These are phyloP conservation scores for Papilio demoleus DNA, from an alignment of 2,888 invertebrate species.

Conservation along the genomic window DNA sequence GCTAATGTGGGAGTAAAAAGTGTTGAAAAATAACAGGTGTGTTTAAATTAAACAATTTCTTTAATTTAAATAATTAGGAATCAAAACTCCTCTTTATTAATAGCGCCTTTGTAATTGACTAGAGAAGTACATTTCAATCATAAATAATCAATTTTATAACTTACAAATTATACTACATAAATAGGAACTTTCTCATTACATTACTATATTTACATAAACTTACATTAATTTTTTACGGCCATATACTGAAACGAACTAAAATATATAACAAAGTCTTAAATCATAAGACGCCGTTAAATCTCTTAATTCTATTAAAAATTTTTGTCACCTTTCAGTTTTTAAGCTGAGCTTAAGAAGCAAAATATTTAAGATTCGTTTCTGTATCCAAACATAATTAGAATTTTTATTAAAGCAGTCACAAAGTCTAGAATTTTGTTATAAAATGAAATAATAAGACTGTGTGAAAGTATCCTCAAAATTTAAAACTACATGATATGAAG, in stretches of 20 bases:
- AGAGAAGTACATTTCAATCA: conserved; percentile 66
- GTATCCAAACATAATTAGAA: no score
- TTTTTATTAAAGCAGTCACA: background rate
- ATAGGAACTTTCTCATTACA: conserved; percentile 62
- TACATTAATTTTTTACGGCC: conserved; percentile 11
- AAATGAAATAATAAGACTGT: background rate
- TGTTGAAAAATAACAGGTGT: no score
- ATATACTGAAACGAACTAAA: no score
- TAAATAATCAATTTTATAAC: conserved; percentile 70
- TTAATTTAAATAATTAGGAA: conserved; percentile 54
- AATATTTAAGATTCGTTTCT: no score
- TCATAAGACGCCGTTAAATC: no score
- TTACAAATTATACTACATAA: conserved; percentile 44
- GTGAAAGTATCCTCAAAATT: background rate
- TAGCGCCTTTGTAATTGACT: conserved; percentile 73
- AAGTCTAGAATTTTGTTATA: background rate
- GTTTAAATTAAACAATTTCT: conserved; percentile 39
- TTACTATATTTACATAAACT: conserved; percentile 52
- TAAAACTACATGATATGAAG: background rate
- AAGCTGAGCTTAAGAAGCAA: no score
- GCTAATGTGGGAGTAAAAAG: no score
- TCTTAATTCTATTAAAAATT: no score
- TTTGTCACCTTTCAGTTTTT: no score
- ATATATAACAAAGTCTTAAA: no score
- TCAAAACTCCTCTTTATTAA: conserved; percentile 69